Conservation (phyloP, 2,113 vertebrate genomes). For the Galeopterus variegatus region DNA sequence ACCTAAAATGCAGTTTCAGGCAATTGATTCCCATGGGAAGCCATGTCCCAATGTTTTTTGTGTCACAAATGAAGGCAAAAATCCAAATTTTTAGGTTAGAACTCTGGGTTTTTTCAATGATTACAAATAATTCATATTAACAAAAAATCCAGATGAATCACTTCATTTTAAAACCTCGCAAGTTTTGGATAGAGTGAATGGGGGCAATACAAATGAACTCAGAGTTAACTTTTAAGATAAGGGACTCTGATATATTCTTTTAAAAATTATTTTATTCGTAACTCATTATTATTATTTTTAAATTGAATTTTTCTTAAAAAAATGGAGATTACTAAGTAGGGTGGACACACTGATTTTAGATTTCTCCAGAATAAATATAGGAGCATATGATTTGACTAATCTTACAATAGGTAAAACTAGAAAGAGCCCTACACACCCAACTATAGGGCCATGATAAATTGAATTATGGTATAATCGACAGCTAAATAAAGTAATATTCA, state of each 20-base stretch:
- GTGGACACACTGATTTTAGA: background rate
- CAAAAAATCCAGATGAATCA: background rate
- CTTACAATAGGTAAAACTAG: background rate
- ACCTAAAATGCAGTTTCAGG: fast-evolving
- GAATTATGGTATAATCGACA: background rate
- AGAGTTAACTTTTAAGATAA: background rate
- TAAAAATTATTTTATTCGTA: slow-evolving; percentile 4
- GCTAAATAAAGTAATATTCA: slow-evolving; percentile 5
- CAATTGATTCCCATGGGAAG: background rate
- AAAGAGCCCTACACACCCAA: background rate
- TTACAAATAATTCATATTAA: background rate
- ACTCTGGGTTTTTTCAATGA: background rate
- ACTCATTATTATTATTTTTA: background rate
- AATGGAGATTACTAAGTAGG: background rate
- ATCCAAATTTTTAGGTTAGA: background rate
- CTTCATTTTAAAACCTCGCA: background rate
- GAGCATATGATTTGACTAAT: background rate
- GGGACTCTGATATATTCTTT: slow-evolving; percentile 6
- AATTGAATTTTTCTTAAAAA: background rate
- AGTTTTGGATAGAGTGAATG: background rate
- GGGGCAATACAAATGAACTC: background rate
- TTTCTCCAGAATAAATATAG: background rate
- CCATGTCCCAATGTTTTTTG: fast-evolving
- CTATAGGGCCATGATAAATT: background rate
- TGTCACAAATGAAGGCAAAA: background rate